These are phyloP conservation scores for Hydrotaea cyrtoneurina DNA, from an alignment of 2,888 invertebrate species.

Conservation along the genomic window DNA sequence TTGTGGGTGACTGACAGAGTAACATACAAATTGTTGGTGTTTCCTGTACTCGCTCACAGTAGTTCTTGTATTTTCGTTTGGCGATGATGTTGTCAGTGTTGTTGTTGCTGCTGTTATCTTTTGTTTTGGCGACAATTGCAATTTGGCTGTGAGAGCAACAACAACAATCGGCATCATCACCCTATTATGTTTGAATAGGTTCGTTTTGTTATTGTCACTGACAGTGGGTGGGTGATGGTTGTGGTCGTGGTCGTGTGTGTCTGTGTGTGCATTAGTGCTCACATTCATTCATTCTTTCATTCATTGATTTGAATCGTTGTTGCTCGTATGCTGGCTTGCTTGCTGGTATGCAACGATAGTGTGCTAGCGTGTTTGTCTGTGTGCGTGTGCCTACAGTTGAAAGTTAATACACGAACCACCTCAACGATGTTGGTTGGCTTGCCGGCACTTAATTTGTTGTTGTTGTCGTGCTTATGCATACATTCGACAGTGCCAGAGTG, in stretches of 20 bases:
- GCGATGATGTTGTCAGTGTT: not conserved
- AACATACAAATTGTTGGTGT: constrained; percentile 6
- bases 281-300: constrained; percentile 12
- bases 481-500: constrained; percentile 11
- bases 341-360: not conserved
- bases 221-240: not conserved
- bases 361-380: not conserved
- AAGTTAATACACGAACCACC: constrained; percentile 1
- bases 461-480: not conserved
- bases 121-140: constrained; percentile 47
- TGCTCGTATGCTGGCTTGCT: not conserved
- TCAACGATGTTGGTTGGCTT: not conserved
- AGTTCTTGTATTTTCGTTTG: not conserved
- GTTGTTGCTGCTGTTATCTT: not conserved
- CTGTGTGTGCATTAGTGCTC: constrained; percentile 67
- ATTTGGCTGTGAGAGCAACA: not conserved
- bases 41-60: not conserved
- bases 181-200: constrained; percentile 46
- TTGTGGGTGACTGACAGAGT: no score
- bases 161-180: not conserved
- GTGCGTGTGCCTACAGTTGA: not conserved
- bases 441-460: constrained; percentile 1
- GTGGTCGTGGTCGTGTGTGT: constrained; percentile 53
- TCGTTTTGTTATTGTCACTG: constrained; percentile 69
- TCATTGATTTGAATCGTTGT: constrained; percentile 44